Conservation (phyloP, 2,113 vertebrate genomes). For the Agapornis roseicollis region DNA sequence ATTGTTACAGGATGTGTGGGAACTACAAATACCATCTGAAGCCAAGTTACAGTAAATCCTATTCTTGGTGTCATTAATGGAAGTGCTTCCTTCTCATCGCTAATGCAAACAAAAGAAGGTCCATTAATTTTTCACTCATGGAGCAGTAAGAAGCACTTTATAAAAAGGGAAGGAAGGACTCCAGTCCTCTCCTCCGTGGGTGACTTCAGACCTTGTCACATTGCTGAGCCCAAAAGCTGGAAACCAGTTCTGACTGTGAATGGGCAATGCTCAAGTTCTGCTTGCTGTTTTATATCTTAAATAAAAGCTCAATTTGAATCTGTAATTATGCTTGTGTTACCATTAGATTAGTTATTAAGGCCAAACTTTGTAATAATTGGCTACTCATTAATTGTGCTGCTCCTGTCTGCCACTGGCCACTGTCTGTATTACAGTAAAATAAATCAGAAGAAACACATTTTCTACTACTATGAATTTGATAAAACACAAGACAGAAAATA, state of each 20-base stretch:
- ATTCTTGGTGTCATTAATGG: slow-evolving; percentile 59
- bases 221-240: not conserved
- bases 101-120: not conserved
- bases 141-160: not conserved
- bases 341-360: slow-evolving; percentile 23
- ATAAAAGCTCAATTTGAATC: slow-evolving; percentile 22
- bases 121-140: slow-evolving; percentile 55
- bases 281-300: slow-evolving; percentile 15
- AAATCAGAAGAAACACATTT: slow-evolving; percentile 32
- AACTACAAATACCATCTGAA: slow-evolving; percentile 43
- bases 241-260: not conserved
- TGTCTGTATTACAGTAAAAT: not conserved
- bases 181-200: fast-evolving
- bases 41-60: slow-evolving; percentile 59
- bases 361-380: slow-evolving; percentile 6
- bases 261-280: not conserved
- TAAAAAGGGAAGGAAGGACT: not conserved
- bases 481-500: slow-evolving; percentile 21
- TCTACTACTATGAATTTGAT: not conserved
- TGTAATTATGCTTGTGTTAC: slow-evolving; percentile 37
- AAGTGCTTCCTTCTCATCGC: slow-evolving; percentile 37
- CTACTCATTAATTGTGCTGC: not conserved
- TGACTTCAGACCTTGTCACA: not conserved
- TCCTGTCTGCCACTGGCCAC: not conserved
- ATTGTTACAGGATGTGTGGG: slow-evolving; percentile 55